Evolutionary conservation across 2,888 invertebrate species (phyloP).

Genomic region (Apotomis betuletana): DNA sequence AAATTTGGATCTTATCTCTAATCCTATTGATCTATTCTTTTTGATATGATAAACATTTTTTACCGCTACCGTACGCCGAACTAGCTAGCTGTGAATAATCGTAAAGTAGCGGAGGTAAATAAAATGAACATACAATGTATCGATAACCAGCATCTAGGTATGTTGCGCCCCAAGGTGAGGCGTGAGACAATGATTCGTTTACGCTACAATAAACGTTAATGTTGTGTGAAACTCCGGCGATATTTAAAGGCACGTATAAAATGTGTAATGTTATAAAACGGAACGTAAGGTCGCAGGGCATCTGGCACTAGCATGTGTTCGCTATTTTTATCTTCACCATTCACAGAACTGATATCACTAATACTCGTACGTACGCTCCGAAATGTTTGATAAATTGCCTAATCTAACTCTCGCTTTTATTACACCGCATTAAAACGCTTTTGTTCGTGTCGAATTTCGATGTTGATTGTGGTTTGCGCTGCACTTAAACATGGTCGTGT

Average conservation of each 20-base stretch:
- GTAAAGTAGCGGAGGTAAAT: conserved; percentile 35
- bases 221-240: conserved; percentile 63
- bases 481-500: conserved; percentile 16
- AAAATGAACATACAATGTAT: conserved; percentile 40
- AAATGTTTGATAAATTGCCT: conserved; percentile 25
- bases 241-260: conserved; percentile 64
- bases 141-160: conserved; percentile 40
- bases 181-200: conserved; percentile 56
- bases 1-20: too few relatives aligned
- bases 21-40: background rate
- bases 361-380: conserved; percentile 48
- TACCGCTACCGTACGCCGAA: too few relatives aligned
- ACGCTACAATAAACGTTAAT: conserved; percentile 62
- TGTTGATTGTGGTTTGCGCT: conserved; percentile 21
- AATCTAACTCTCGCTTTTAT: conserved; percentile 25
- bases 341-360: conserved; percentile 70
- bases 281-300: conserved; percentile 79
- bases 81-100: conserved; percentile 12
- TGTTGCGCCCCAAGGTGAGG: conserved; percentile 41
- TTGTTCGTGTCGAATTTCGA: conserved; percentile 14
- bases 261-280: conserved; percentile 58
- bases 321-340: conserved; percentile 77
- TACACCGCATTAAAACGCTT: conserved; percentile 1
- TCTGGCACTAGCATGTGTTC: conserved; percentile 76
- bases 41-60: too few relatives aligned